phyloP scores from a whole-genome alignment of 2,888 invertebrate species.

The Conomelus anceps region DNA sequence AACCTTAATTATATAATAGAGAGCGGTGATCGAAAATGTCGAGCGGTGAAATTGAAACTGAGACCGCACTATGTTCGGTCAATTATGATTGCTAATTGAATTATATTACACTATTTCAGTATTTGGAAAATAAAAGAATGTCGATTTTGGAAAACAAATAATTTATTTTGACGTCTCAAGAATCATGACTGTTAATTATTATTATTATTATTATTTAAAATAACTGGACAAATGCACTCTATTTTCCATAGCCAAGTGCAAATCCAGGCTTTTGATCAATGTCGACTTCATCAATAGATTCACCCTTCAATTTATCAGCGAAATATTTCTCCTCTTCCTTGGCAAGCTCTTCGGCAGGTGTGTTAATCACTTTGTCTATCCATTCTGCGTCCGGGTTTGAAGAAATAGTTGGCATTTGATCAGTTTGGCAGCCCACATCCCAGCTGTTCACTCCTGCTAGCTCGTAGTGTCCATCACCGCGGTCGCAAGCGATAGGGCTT shows the following conservation, averaged over 20 bases:
- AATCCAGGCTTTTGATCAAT: constrained; percentile 35
- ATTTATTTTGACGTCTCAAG: not conserved
- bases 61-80: too few species aligned
- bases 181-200: not conserved
- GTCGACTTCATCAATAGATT: constrained; percentile 27
- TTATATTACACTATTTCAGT: too few species aligned
- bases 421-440: constrained; percentile 58
- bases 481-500: constrained; percentile 72
- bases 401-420: constrained; percentile 43
- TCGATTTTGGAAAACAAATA: not conserved
- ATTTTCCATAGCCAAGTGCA: constrained; percentile 35
- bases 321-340: constrained; percentile 35
- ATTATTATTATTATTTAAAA: not conserved
- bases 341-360: constrained; percentile 41
- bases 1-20: too few species aligned
- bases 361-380: constrained; percentile 42
- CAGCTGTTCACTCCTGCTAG: constrained; percentile 69
- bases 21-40: too few species aligned
- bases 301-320: constrained; percentile 24
- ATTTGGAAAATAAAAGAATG: not conserved
- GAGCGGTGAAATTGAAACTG: too few species aligned
- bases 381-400: constrained; percentile 45
- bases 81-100: too few species aligned
- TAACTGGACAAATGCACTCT: not conserved
- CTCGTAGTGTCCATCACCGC: constrained; percentile 59